Evolutionary conservation across 2,113 vertebrate genomes (phyloP), one percentile per base, ranked within the genome.

Genomic region (Carassius carassius): DNA sequence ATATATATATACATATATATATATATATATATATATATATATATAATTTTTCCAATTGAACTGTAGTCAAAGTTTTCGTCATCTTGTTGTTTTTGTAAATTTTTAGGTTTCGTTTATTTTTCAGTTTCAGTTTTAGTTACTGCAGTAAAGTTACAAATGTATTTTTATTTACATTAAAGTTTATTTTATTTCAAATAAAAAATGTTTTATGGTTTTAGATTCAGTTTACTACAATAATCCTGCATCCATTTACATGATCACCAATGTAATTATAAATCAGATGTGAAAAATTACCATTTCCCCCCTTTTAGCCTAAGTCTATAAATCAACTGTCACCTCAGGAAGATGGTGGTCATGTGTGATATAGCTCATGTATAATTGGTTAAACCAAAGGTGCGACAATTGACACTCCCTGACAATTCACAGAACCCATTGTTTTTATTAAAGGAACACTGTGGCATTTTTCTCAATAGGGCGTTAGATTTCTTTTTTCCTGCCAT

Each of bases 361-460:
- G 63, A 32, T 16, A 47, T 23, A 74, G 70, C 19, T 74, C 41
- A 74, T 23, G n/a, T 13, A n/a, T 47, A 74, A 23, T 44, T 65
- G 65, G 69, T 44, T 75, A 54, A 76, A 76, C 74, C 23, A 2
- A 25, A 54, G 23, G 47, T 76, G 49, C 11, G 29, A 76, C 16
- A 76, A 60, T 60, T n/a, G 56, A 32, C 23, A 54, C 74, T 5
- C 16, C 49, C 23, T 76, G 74, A 19, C 44, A 69, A 81, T 69
- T 67, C 23, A 51, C 17, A 49, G 5, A 81, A 81, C 13, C 13
- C 9, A 32, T 73, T 72, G 67, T 72, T 72, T 73, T 56, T 32
- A 73, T 82, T 51, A 47, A 41, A 65, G 32, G 29, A 60, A 9
- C 60, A 47, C 47, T 16, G 44, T 56, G 29, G 72, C 65, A 70